Evolutionary conservation across 2,797 vertebrate species (phyloP), one percentile per base, ranked within the genome.

Genomic region (Somateria mollissima): DNA sequence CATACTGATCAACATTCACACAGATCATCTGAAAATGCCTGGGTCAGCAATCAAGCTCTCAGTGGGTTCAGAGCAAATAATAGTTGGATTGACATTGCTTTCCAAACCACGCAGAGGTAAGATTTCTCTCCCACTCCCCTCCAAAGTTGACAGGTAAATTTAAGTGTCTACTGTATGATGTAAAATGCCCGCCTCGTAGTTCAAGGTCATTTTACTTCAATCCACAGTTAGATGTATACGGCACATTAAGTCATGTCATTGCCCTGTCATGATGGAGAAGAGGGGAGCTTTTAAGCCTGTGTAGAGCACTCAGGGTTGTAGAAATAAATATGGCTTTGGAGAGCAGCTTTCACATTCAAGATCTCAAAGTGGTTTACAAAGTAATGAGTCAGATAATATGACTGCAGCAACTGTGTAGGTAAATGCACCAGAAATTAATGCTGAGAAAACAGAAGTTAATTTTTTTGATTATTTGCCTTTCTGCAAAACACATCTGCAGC

Each of bases 151-250:
- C 89, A 92, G 90, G 71, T 87, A 86, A 80, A 91, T 94, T 87
- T 83, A 86, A 87, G 60, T 25, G 78, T 56, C 83, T 93, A 67
- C 69, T 90, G 95, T 89, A 76, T 73, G 43, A 91, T 39, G 88
- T 49, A 93, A 84, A 90, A 85, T 41, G 36, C 45, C 76, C 76
- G 54, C 62, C 79, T 94, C 75, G 39, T 53, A 73, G 73, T 77
- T 92, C 96, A 96, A 96, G 96, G 94, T 96, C 94, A 79, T 89
- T 94, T 84, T 87, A 92, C 84, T 77, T 83, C 92, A 64, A 60
- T 60, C 51, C 72, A 64, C 71, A 73, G 74, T 80, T 32, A 81
- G 78, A 94, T 61, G 47, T 92, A 37, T n/a, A 76, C 39, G 69
- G 88, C 84, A 90, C 60, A 92, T 95, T 95, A 95, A 94, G 71